Percentiles rank a stretch among this genome's conserved stretches.
phyloP scores from a whole-genome alignment of 2,888 invertebrate genomes.

The Hypena proboscidalis region DNA sequence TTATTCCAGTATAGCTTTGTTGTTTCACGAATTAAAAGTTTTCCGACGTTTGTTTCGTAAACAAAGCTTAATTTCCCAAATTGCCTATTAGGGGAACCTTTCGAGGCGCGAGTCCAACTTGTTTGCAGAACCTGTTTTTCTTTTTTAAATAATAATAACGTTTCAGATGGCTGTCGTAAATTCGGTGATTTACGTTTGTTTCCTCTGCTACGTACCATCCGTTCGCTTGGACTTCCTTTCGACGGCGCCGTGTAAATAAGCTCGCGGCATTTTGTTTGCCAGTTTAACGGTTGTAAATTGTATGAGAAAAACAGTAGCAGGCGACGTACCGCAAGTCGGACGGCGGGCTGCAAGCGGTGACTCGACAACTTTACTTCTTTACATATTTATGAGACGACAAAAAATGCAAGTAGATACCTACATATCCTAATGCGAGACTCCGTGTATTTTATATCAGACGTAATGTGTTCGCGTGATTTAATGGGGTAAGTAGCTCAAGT shows the following conservation, averaged over 20 bases:
- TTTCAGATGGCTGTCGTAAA: slow-evolving; percentile 73
- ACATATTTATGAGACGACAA: slow-evolving; percentile 68
- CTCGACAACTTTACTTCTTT: slow-evolving; percentile 47
- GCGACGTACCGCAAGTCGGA: slow-evolving; percentile 37
- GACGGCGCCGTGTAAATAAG: slow-evolving; percentile 75
- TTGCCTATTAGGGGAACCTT: slow-evolving; percentile 60
- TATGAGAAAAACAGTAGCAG: slow-evolving; percentile 45
- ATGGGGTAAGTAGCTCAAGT: slow-evolving; percentile 6
- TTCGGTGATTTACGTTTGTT: slow-evolving; percentile 77
- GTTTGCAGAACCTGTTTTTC: slow-evolving; percentile 61
- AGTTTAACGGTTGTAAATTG: slow-evolving; percentile 69
- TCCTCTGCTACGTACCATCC: slow-evolving; percentile 67
- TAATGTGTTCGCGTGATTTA: slow-evolving; percentile 16
- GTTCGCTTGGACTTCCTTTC: slow-evolving; percentile 73
- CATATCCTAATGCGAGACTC: slow-evolving; percentile 34
- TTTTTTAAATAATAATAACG: slow-evolving; percentile 66
- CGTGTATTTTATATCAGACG: slow-evolving; percentile 34
- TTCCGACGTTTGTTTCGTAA: slow-evolving; percentile 50
- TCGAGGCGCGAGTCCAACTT: slow-evolving; percentile 48
- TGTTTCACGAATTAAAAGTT: slow-evolving; percentile 60
- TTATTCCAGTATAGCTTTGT: slow-evolving; percentile 55
- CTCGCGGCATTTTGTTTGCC: slow-evolving; percentile 71
- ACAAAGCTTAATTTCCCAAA: slow-evolving; percentile 62
- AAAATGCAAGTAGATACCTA: no score
- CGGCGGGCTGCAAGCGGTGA: slow-evolving; percentile 39